phyloP scores from a whole-genome alignment of 2,113 vertebrate species.

The Saccopteryx bilineata region DNA sequence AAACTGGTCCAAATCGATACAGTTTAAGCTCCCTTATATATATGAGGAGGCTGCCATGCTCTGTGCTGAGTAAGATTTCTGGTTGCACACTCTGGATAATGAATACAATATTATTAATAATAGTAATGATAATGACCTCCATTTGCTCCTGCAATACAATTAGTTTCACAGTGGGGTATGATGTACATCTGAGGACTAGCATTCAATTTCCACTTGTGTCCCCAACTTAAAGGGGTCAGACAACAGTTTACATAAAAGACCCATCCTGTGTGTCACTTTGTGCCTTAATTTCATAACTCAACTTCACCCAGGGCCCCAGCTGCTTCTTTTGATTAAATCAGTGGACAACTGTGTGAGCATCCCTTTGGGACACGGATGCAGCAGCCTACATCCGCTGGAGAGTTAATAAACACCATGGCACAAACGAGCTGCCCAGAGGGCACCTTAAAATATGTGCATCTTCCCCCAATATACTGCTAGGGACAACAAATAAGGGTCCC shows the following conservation, averaged over 20 bases:
- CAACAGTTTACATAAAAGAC: neutral
- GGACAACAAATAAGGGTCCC: neutral
- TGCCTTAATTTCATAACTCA: neutral
- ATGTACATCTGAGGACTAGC: fast-evolving
- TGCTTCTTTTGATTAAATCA: constrained; percentile 2
- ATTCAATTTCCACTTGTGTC: neutral
- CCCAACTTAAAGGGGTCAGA: neutral
- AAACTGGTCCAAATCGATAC: neutral
- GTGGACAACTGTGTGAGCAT: neutral
- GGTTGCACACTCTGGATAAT: neutral
- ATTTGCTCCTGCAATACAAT: neutral
- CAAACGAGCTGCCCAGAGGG: neutral
- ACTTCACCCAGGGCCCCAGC: neutral
- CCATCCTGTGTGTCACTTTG: neutral
- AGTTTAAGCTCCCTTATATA: too few species aligned
- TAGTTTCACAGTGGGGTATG: neutral
- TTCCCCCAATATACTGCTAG: neutral
- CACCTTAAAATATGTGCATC: neutral
- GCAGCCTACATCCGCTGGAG: fast-evolving
- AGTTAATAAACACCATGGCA: neutral
- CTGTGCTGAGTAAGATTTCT: neutral
- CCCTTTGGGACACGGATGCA: neutral
- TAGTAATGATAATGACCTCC: neutral
- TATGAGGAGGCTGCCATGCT: fast-evolving
- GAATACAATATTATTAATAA: neutral